phyloP scores from a whole-genome alignment of 2,888 invertebrate genomes.

The Arenicola marina region DNA sequence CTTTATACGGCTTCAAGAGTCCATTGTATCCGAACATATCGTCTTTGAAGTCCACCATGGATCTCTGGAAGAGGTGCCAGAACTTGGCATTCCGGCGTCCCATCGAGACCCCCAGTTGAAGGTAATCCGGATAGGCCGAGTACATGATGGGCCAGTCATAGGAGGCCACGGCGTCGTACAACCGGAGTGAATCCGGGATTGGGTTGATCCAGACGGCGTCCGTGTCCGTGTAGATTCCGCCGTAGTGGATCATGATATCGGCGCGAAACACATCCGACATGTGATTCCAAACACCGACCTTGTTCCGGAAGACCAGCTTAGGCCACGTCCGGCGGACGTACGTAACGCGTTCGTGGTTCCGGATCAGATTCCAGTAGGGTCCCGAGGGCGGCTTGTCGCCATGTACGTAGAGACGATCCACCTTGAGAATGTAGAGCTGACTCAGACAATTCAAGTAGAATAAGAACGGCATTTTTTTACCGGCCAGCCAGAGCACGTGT shows the following conservation, averaged over 20 bases:
- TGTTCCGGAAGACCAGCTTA: slow-evolving; percentile 22
- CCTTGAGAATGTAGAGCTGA: slow-evolving; percentile 40
- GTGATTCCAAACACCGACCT: slow-evolving; percentile 39
- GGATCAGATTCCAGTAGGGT: slow-evolving; percentile 35
- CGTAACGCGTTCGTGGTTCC: slow-evolving; percentile 25
- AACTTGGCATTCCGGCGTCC: slow-evolving; percentile 32
- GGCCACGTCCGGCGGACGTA: background rate
- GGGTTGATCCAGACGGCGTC: slow-evolving; percentile 47
- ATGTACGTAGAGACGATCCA: slow-evolving; percentile 43
- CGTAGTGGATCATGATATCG: slow-evolving; percentile 46
- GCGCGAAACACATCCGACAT: slow-evolving; percentile 46
- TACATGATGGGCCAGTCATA: slow-evolving; percentile 42
- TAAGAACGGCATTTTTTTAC: slow-evolving; percentile 39
- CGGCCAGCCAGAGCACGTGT: slow-evolving; percentile 47
- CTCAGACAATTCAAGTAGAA: slow-evolving; percentile 48
- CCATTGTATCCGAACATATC: slow-evolving; percentile 24
- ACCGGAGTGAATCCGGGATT: slow-evolving; percentile 25
- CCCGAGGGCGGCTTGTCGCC: slow-evolving; percentile 39
- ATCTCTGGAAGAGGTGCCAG: slow-evolving; percentile 10
- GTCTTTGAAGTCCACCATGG: slow-evolving; percentile 13
- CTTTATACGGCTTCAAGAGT: slow-evolving; percentile 21
- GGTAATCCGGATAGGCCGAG: slow-evolving; percentile 29
- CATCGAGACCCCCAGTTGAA: slow-evolving; percentile 36
- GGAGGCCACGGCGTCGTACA: slow-evolving; percentile 40
- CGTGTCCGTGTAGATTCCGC: slow-evolving; percentile 52